A percentile compares a stretch with the other conserved stretches of the same genome.
phyloP scores from a whole-genome alignment of 2,113 vertebrate species.

The Amblyornis subalaris region DNA sequence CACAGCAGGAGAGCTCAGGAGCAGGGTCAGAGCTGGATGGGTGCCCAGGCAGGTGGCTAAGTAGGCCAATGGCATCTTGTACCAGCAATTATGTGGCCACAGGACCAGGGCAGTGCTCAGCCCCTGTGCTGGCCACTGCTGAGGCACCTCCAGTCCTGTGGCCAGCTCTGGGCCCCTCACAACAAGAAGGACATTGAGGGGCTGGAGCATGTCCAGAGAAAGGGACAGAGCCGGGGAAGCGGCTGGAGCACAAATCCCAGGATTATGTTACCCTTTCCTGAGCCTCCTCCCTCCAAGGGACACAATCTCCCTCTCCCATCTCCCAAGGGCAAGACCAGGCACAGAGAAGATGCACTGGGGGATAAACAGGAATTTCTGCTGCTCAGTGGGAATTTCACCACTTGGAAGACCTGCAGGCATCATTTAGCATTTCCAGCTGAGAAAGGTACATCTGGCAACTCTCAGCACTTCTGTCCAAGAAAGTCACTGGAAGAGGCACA shows the following conservation, averaged over 20 bases:
- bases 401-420: background rate
- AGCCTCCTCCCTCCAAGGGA: background rate
- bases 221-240: background rate
- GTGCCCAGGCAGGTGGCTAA: background rate
- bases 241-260: background rate
- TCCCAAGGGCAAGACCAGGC: background rate
- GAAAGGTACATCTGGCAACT: background rate
- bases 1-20: background rate
- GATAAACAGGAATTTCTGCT: background rate
- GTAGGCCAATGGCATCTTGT: background rate
- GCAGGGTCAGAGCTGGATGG: background rate
- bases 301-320: background rate
- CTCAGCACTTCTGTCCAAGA: background rate
- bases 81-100: fast-evolving
- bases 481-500: background rate
- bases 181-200: background rate
- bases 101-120: fast-evolving
- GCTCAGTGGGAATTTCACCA: background rate
- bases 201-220: background rate
- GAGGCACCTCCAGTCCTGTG: background rate
- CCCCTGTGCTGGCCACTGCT: fast-evolving
- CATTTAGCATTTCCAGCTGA: background rate
- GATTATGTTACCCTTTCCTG: background rate
- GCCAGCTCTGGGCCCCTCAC: background rate
- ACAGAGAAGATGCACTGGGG: too few relatives aligned